Evolutionary conservation across 2,888 invertebrate species (phyloP).

Genomic region (Lingula anatina): DNA sequence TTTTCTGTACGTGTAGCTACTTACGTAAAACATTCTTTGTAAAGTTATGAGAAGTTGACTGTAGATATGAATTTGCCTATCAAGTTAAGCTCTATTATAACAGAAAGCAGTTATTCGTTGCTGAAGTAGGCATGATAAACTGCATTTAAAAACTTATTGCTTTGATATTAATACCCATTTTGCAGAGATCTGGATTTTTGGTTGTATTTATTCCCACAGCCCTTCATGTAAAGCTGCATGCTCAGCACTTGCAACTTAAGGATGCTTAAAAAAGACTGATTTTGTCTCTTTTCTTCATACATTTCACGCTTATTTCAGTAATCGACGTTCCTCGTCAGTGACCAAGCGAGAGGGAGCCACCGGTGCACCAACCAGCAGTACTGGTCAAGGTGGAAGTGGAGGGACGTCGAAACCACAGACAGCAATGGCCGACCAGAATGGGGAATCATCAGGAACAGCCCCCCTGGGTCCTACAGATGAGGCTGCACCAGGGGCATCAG

Average conservation of each 20-base stretch:
- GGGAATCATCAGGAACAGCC: background rate
- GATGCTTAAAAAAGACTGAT: background rate
- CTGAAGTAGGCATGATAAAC: too few species aligned
- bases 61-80: background rate
- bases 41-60: background rate
- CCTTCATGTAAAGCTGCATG: too few species aligned
- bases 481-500: constrained; percentile 8
- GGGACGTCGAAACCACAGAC: constrained; percentile 14
- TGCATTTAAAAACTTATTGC: too few species aligned
- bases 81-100: background rate
- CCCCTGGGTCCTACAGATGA: constrained; percentile 5
- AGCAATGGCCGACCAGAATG: constrained; percentile 26
- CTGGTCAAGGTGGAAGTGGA: constrained; percentile 10
- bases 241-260: background rate
- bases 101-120: too few species aligned
- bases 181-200: too few species aligned
- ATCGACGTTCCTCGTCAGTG: constrained; percentile 44
- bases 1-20: background rate
- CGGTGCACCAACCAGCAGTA: constrained; percentile 8
- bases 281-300: background rate
- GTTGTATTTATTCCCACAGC: too few species aligned
- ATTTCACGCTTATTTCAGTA: constrained; percentile 17
- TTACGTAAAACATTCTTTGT: background rate
- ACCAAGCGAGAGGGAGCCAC: constrained; percentile 23
- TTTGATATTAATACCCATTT: too few species aligned